Evolutionary conservation across 2,113 vertebrate species (phyloP).

Genomic region (Cebidichthys violaceus): DNA sequence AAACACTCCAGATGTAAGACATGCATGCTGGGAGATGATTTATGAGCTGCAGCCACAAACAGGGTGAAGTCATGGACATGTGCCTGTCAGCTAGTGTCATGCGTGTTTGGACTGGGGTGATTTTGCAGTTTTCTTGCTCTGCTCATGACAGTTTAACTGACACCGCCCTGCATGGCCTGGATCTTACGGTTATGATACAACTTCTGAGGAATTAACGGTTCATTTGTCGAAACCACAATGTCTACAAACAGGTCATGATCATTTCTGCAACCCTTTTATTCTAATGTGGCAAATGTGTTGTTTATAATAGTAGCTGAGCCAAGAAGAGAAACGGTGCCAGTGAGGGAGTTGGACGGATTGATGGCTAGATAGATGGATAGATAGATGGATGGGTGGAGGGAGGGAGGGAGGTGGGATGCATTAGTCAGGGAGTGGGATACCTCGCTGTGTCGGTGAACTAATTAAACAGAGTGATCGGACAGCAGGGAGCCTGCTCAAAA

Average conservation of each 20-base stretch:
- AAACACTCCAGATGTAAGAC: slow-evolving; percentile 46
- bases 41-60: slow-evolving; percentile 27
- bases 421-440: slow-evolving; percentile 42
- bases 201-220: slow-evolving; percentile 20
- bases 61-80: slow-evolving; percentile 24
- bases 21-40: slow-evolving; percentile 36
- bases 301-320: slow-evolving; percentile 25
- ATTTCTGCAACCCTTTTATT: slow-evolving; percentile 23
- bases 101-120: neutral
- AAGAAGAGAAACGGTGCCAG: slow-evolving; percentile 10
- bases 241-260: slow-evolving; percentile 22
- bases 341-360: neutral
- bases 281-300: slow-evolving; percentile 37
- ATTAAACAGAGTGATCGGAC: slow-evolving; percentile 42
- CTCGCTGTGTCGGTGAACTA: slow-evolving; percentile 32
- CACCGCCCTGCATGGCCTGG: neutral
- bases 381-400: slow-evolving; percentile 15
- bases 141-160: neutral
- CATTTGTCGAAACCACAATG: slow-evolving; percentile 21
- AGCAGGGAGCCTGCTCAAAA: slow-evolving; percentile 15
- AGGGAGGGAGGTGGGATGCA: slow-evolving; percentile 20
- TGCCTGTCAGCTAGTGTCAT: neutral
- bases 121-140: neutral
- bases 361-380: slow-evolving; percentile 3
- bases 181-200: neutral